phyloP scores from a whole-genome alignment of 1,140 invertebrate species.

The Lordiphosa collinella region DNA sequence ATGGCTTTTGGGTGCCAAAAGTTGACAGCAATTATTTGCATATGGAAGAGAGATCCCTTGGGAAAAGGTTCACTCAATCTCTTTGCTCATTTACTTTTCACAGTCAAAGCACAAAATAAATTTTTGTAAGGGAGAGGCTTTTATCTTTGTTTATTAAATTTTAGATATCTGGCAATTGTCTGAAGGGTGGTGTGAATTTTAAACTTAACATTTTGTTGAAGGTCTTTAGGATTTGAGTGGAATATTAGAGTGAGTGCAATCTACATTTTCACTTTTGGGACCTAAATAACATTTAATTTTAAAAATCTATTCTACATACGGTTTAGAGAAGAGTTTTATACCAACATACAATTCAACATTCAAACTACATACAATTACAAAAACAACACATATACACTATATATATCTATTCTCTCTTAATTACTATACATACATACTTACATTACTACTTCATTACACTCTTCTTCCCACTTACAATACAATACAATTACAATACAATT shows the following conservation, averaged over 20 bases:
- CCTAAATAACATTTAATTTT: background rate
- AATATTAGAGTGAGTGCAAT: no score
- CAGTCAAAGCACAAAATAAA: constrained; percentile 50
- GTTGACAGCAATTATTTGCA: constrained; percentile 58
- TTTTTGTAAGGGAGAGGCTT: constrained; percentile 28
- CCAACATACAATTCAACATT: no score
- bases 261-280: background rate
- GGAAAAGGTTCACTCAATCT: constrained; percentile 17
- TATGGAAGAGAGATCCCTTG: constrained; percentile 42
- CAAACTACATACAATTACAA: no score
- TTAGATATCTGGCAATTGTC: constrained; percentile 24
- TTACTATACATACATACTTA: no score
- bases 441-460: no score
- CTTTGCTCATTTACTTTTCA: constrained; percentile 57
- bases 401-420: no score
- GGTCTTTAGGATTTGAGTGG: background rate
- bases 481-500: no score
- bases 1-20: constrained; percentile 48
- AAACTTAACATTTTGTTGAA: constrained; percentile 51
- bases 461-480: no score
- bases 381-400: no score
- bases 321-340: no score
- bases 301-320: no score
- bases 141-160: constrained; percentile 40
- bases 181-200: constrained; percentile 22